Evolutionary conservation across 2,888 invertebrate species (phyloP), one percentile per base, ranked within the genome.

Genomic region (Ganaspis brasiliensis): DNA sequence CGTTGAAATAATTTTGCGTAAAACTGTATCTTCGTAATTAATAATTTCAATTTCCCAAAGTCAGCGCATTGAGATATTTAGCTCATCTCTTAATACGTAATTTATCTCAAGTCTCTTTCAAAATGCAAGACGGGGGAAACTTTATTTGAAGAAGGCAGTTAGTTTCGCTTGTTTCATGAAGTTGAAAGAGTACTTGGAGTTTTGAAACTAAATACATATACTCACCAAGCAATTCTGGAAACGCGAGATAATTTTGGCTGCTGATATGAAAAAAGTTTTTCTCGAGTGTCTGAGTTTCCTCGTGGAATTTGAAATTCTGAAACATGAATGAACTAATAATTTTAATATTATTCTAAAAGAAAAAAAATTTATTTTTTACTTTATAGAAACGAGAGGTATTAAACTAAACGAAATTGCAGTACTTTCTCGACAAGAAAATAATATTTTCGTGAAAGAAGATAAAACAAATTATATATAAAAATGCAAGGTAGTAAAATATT

Each of bases 241-340:
- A 67, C 67, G 24, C 40, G 24, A 67, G 67, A 67, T 67, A 67
- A 67, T 67, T 67, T 67, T 67, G 67, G 24, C 67, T 24, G 67
- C 45, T 67, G 67, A 67, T 67, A 67, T 67, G 67, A 67, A 67
- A 67, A 67, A 67, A 67, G 67, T 67, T 67, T 67, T 19, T 31
- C n/a, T 21, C 8, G 9, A 45, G 24, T 67, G 24, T 40, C 24
- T 67, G 40, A 67, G 26, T 24, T 40, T 9, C 45, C 45, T 14
- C 2, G n/a, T 67, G n/a, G 67, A 67, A 67, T 67, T 67, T 40
- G 12, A 24, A 67, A 45, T 67, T 45, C 40, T 67, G 9, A 67
- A 67, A 45, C 26, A 67, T 67, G 45, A 26, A 24, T 21, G n/a
- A 9, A 40, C 24, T 63, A 21, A 45, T 21, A 67, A 37, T 40